phyloP scores from a whole-genome alignment of 2,888 invertebrate genomes.

The Aleiodes testaceus region DNA sequence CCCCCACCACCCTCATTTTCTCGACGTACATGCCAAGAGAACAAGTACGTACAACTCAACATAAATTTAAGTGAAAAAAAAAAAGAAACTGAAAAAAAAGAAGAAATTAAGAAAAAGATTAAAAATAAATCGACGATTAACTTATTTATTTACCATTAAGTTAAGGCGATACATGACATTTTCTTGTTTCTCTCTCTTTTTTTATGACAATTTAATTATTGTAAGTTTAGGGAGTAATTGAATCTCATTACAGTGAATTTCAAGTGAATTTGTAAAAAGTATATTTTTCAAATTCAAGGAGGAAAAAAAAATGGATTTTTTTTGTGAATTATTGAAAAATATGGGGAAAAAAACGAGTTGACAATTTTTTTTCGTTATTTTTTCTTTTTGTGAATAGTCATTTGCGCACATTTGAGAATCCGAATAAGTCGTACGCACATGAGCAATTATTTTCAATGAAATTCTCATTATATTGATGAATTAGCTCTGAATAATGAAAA shows the following conservation, averaged over 20 bases:
- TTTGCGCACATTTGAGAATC: constrained; percentile 34
- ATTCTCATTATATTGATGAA: no score
- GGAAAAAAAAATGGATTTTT: neutral
- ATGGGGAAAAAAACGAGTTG: no score
- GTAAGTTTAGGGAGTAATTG: constrained; percentile 44
- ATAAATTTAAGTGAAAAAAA: constrained; percentile 29
- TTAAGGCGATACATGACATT: constrained; percentile 62
- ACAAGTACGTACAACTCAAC: constrained; percentile 31
- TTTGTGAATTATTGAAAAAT: no score
- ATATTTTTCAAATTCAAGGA: constrained; percentile 15
- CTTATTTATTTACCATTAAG: constrained; percentile 62
- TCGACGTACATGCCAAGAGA: constrained; percentile 17
- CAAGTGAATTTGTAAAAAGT: neutral
- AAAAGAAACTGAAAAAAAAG: constrained; percentile 5
- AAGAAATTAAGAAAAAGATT: neutral
- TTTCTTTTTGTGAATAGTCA: neutral
- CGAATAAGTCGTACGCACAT: constrained; percentile 10
- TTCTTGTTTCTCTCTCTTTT: constrained; percentile 49
- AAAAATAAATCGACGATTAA: constrained; percentile 43
- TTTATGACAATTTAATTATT: constrained; percentile 23
- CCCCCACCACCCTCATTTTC: neutral
- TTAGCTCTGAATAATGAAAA: no score
- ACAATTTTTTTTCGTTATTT: no score
- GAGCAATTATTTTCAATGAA: neutral
- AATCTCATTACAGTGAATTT: constrained; percentile 52